phyloP scores from a whole-genome alignment of 2,888 invertebrate species.

The Malthinus flaveolus region DNA sequence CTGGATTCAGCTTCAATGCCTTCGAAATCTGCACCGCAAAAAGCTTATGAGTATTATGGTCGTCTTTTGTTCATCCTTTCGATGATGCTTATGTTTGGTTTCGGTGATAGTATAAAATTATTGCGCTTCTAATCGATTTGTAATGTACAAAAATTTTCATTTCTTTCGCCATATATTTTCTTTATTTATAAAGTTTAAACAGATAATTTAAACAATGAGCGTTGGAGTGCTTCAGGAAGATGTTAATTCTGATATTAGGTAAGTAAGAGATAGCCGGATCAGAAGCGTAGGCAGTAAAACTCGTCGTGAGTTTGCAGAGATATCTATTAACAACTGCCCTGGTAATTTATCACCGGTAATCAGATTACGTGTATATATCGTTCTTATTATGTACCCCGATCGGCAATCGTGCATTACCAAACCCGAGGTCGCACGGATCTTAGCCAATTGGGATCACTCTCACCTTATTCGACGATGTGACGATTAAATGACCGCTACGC shows the following conservation, averaged over 20 bases:
- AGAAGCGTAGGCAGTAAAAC: slow-evolving; percentile 30
- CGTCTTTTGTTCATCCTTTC: slow-evolving; percentile 40
- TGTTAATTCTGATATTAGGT: slow-evolving; percentile 34
- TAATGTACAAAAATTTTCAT: neutral
- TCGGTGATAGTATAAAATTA: slow-evolving; percentile 24
- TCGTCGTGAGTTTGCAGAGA: slow-evolving; percentile 48
- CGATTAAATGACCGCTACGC: slow-evolving; percentile 23
- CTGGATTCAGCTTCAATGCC: slow-evolving; percentile 44
- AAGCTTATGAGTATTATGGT: slow-evolving; percentile 40
- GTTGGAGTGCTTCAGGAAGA: slow-evolving; percentile 29
- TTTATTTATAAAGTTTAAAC: slow-evolving; percentile 1
- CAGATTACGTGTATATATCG: slow-evolving; percentile 48
- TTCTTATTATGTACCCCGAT: slow-evolving; percentile 44
- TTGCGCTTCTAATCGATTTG: slow-evolving; percentile 22
- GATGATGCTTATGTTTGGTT: slow-evolving; percentile 27
- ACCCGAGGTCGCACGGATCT: slow-evolving; percentile 37
- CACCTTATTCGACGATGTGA: slow-evolving; percentile 18
- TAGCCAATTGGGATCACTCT: slow-evolving; percentile 29
- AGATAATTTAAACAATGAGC: slow-evolving; percentile 17
- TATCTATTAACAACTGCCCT: slow-evolving; percentile 50
- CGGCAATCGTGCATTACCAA: slow-evolving; percentile 48
- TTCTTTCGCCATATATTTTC: neutral
- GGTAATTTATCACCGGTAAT: slow-evolving; percentile 52
- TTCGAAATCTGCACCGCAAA: slow-evolving; percentile 46
- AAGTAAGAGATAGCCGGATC: slow-evolving; percentile 27